These are phyloP conservation scores for Corydoras maculifer DNA, from an alignment of 2,113 vertebrate genomes.

Conservation along the genomic window DNA sequence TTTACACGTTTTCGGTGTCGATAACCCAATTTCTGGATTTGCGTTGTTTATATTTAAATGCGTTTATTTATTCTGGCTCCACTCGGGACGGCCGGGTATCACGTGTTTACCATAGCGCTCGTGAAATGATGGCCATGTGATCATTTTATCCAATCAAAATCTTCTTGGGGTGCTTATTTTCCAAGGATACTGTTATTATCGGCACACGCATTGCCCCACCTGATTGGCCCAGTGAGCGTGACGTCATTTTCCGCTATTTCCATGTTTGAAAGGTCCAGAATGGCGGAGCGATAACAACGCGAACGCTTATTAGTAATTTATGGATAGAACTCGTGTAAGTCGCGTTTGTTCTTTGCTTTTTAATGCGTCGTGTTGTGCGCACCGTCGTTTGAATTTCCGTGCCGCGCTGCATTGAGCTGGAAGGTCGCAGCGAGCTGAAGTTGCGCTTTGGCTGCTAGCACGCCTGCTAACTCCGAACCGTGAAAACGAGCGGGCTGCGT, in stretches of 20 bases:
- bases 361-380: too few species aligned
- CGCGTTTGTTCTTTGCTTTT: too few species aligned
- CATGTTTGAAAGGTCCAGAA: constrained; percentile 49
- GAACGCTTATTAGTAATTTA: constrained; percentile 39
- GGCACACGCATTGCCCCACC: not conserved
- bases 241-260: constrained; percentile 41
- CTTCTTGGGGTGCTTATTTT: not conserved
- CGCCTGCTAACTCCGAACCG: not conserved
- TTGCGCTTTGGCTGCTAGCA: not conserved
- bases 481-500: not conserved
- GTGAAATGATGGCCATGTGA: too few species aligned
- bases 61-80: too few species aligned
- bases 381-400: too few species aligned
- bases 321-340: constrained; percentile 43
- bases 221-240: constrained; percentile 22
- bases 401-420: not conserved
- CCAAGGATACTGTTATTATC: not conserved
- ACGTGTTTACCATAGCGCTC: too few species aligned
- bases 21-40: too few species aligned
- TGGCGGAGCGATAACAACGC: constrained; percentile 60
- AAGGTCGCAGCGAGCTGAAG: not conserved
- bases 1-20: too few species aligned
- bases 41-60: too few species aligned
- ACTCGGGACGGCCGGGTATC: too few species aligned
- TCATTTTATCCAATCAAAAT: too few species aligned